Base-by-base conservation (phyloP, 2,888 invertebrate genomes). In the Physocephala rufipes region DNA sequence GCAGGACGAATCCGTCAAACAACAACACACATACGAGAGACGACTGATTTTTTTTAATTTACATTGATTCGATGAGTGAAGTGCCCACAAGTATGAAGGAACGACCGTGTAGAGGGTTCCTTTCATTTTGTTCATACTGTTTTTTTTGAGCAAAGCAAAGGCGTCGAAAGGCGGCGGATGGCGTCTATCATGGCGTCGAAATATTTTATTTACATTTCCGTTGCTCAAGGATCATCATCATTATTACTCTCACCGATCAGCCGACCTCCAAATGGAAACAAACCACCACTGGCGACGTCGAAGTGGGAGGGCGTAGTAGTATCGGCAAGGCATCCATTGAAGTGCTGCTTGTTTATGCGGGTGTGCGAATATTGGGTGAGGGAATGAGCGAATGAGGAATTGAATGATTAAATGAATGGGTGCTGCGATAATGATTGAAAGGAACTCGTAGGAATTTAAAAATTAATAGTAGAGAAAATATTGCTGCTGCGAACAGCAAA, bases 121-220 rank as follows among this genome's bases (percentile, higher is more conserved):
- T 68, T 68, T 68, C 68, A 51, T 61, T 68, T 62, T 62, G 61
- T 68, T 62, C 51, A 30, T 51, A 62, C 62, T n/a, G n/a, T n/a
- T n/a, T n/a, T n/a, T n/a, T n/a, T n/a, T n/a, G n/a, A 21, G 58
- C 67, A 21, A 36, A 58, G 61, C 55, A 19, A 47, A 45, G 59
- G 67, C 59, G 67, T 43, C 53, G n/a, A n/a, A n/a, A n/a, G 68
- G 72, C 70, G 74, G 75, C 70, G 69, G 71, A 71, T 73, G 73
- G 73, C 51, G 66, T 51, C 64, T 71, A 59, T 28, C 49, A 63
- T 62, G 58, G 64, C 70, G 64, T 72, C 63, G 64, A 73, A 70
- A 67, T 70, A 67, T 74, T 76, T 76, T 77, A 77, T 77, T 77
- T 77, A 77, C 77, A 76, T 76, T 75, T 76, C 75, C 58, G 58